A percentile compares a stretch with the other conserved stretches of the same genome.
phyloP scores from a whole-genome alignment of 2,113 vertebrate species.

The Epinephelus moara region DNA sequence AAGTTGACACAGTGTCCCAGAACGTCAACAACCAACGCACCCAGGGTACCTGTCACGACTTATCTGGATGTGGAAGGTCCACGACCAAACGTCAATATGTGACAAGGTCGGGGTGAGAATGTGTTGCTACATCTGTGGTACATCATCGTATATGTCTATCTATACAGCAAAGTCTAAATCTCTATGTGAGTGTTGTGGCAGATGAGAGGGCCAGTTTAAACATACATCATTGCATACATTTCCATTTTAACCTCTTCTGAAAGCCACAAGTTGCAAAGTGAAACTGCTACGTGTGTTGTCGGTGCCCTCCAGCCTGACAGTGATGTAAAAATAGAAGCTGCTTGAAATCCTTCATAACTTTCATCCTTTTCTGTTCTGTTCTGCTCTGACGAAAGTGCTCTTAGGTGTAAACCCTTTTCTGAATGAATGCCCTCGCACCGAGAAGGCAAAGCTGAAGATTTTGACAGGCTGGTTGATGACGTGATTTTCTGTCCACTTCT shows the following conservation, averaged over 20 bases:
- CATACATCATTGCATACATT: neutral
- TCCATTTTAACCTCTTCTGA: neutral
- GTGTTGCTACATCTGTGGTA: slow-evolving; percentile 8
- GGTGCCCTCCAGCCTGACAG: neutral
- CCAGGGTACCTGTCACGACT: too few relatives aligned
- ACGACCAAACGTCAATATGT: too few relatives aligned
- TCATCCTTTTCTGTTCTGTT: neutral
- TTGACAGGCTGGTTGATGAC: slow-evolving; percentile 24
- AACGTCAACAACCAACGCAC: too few relatives aligned
- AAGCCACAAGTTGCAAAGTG: neutral
- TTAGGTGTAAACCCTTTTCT: neutral
- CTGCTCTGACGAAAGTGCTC: neutral
- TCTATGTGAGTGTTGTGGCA: neutral
- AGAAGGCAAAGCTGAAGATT: slow-evolving; percentile 4
- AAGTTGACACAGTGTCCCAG: too few relatives aligned
- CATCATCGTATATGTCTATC: slow-evolving; percentile 16
- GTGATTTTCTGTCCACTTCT: neutral
- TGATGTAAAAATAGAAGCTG: neutral
- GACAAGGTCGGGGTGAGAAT: too few relatives aligned
- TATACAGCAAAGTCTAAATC: neutral
- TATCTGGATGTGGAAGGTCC: too few relatives aligned
- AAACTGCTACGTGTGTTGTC: neutral
- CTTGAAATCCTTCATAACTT: neutral
- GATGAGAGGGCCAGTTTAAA: neutral
- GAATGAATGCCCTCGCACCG: neutral